A percentile compares a stretch with the other conserved stretches of the same genome.
These are phyloP conservation scores for Alcedo quadribrachys DNA, from an alignment of 2,797 vertebrate species.

Conservation along the genomic window DNA sequence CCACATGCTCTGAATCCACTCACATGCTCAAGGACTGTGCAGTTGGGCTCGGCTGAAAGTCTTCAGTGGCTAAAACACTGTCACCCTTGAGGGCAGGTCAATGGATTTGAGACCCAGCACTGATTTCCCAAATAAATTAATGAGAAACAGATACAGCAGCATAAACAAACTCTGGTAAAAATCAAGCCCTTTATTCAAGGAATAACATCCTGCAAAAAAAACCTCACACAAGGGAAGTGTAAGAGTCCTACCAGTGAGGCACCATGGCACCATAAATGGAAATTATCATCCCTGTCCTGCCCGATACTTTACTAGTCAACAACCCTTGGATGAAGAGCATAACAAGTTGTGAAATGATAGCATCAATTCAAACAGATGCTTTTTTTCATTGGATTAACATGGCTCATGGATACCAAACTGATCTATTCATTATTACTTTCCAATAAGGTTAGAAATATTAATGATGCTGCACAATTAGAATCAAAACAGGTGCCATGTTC, in stretches of 20 bases:
- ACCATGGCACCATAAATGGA: neutral
- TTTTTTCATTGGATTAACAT: neutral
- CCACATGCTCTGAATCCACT: neutral
- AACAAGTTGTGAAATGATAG: neutral
- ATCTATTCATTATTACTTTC: neutral
- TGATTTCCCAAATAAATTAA: neutral
- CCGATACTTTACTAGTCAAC: neutral
- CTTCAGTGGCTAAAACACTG: neutral
- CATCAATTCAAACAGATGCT: neutral
- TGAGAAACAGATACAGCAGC: neutral
- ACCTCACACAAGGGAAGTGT: neutral
- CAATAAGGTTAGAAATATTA: neutral
- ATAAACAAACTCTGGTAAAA: neutral
- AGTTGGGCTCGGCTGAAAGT: neutral
- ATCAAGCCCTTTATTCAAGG: neutral
- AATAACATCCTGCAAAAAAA: neutral
- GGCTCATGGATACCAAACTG: neutral
- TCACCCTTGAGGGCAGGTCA: neutral
- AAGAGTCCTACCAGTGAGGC: neutral
- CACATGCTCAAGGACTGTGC: accelerated
- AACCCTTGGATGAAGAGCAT: neutral
- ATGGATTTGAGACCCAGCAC: neutral
- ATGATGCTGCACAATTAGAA: neutral
- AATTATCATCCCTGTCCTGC: neutral
- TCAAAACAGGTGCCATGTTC: neutral